Base-by-base conservation (phyloP, 2,888 invertebrate species). In the Xestia rhomboidea region DNA sequence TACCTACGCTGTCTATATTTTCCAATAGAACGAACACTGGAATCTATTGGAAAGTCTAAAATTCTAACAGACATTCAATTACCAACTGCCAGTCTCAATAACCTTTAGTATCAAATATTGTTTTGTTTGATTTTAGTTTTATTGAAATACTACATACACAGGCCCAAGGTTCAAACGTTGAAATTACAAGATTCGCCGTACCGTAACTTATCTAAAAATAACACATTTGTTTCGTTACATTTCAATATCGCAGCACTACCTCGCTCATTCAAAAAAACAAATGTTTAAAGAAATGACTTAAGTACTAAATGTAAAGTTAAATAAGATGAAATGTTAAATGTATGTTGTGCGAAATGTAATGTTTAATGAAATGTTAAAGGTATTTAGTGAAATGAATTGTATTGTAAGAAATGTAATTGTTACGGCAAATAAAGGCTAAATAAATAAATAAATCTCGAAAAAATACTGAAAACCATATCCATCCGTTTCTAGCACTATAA, bases 11-110 rank as follows among this genome's bases (percentile, higher is more conserved):
- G 51, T 41, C 30, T 67, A 44, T 46, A 63, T 80, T 68, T 73
- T 68, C 21, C 24, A 63, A 49, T 7, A 51, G 41, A 76, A 71
- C 7, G 62, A 57, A 2, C 38, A 38, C 24, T 68, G n/a, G 18
- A 68, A 71, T 38, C 7, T 38, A 54, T 60, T 46, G 15, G 34
- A 69, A 73, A 64, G 68, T 44, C 18, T 38, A 46, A 77, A 49
- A 68, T 78, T 38, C n/a, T 41, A 64, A 63, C 38, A 60, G 57
- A 68, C 27, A 74, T 79, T 51, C 44, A 54, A 72, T 83, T 75
- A 75, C 63, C 54, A 41, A 30, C 41, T 72, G 84, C 54, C 76
- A 67, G 7, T 70, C 27, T 57, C 46, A 76, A 73, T 81, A 60
- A 34, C 68, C n/a, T 54, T 44, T 62, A 34, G 27, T 70, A 76